Evolutionary conservation across 2,888 invertebrate genomes (phyloP).

Genomic region (Apoderus coryli): DNA sequence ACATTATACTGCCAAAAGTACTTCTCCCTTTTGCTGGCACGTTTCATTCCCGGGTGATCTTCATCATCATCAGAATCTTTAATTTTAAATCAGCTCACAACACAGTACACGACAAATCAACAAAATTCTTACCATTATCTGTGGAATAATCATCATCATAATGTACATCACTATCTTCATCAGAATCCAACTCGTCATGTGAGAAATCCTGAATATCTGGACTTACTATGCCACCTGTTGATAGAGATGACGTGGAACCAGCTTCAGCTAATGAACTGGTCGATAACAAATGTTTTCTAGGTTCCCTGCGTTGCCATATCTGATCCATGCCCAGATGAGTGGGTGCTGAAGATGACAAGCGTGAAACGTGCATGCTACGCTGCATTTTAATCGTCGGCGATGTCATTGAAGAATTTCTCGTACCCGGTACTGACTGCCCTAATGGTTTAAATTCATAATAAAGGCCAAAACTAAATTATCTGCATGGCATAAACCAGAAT

Average conservation of each 20-base stretch:
- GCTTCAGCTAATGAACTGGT: conserved; percentile 76
- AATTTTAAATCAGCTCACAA: background rate
- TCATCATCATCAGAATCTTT: conserved; percentile 52
- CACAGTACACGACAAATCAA: background rate
- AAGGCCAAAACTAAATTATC: no score
- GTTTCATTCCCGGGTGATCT: conserved; percentile 29
- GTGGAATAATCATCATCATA: conserved; percentile 78
- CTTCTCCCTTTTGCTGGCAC: conserved; percentile 54
- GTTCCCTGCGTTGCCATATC: conserved; percentile 78
- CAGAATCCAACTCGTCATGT: conserved; percentile 66
- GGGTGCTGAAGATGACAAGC: conserved; percentile 71
- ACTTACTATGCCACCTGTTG: conserved; percentile 69
- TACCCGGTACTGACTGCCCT: conserved; percentile 51
- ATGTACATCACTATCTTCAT: conserved; percentile 73
- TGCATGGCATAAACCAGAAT: no score
- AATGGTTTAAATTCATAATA: conserved; percentile 20
- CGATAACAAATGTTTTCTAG: conserved; percentile 61
- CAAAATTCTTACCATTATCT: conserved; percentile 45
- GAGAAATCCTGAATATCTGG: conserved; percentile 68
- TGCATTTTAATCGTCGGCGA: conserved; percentile 32
- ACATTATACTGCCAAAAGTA: conserved; percentile 99
- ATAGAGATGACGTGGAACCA: conserved; percentile 69
- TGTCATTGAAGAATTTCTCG: conserved; percentile 31
- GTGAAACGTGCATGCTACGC: conserved; percentile 11
- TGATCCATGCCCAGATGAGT: conserved; percentile 69